These are phyloP conservation scores for Mus musculus DNA, from an alignment of 2,113 vertebrate genomes.

Conservation along the genomic window DNA sequence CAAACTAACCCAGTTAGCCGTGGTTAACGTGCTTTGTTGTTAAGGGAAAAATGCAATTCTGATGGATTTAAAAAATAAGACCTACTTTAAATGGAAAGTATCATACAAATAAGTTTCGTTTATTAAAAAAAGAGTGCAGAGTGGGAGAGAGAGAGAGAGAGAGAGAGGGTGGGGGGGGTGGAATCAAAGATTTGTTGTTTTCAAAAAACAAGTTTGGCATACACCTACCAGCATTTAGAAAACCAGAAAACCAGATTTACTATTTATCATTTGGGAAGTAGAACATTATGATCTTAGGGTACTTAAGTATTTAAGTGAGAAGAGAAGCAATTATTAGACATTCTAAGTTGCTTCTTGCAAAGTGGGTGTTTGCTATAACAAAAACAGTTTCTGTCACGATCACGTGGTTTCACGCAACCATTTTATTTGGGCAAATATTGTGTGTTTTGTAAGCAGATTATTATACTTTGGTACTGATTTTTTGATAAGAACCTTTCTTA, in stretches of 20 bases:
- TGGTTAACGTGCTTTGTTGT: background rate
- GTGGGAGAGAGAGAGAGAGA: no score
- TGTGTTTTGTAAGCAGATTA: background rate
- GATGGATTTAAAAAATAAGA: background rate
- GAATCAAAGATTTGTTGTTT: background rate
- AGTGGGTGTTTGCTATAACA: background rate
- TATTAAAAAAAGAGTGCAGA: background rate
- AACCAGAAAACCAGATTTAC: conserved; percentile 22
- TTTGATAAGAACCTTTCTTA: conserved; percentile 6
- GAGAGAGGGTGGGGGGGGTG: no score
- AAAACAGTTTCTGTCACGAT: conserved; percentile 23
- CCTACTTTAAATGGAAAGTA: background rate
- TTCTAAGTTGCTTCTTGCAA: background rate
- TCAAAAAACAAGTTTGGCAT: conserved; percentile 25
- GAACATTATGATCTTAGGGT: conserved; percentile 17
- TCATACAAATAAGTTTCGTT: background rate
- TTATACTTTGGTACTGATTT: background rate
- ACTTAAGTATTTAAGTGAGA: conserved; percentile 1
- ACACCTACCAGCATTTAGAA: background rate
- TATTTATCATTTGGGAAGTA: background rate
- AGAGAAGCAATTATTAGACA: conserved; percentile 10
- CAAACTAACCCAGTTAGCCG: background rate
- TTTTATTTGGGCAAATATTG: conserved; percentile 40
- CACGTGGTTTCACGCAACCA: background rate
- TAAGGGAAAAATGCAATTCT: background rate